These are phyloP conservation scores for Lemur catta DNA, from an alignment of 2,797 vertebrate species.

Conservation along the genomic window DNA sequence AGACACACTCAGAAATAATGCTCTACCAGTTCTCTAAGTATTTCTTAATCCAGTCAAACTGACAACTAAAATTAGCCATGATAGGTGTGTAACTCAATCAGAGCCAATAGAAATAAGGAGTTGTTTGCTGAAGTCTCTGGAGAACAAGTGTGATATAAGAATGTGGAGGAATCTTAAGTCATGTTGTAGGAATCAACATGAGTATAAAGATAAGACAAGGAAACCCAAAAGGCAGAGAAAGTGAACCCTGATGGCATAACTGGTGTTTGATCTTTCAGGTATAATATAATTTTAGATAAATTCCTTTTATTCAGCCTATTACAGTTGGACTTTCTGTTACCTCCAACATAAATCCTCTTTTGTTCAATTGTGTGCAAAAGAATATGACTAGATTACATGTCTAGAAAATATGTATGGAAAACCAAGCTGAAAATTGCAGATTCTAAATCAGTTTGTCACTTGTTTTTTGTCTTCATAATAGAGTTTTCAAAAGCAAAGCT, in stretches of 20 bases:
- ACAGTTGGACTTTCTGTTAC: not conserved
- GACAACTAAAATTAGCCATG: not conserved
- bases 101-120: not conserved
- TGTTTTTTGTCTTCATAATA: not conserved
- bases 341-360: not conserved
- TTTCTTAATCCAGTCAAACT: not conserved
- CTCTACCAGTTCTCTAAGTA: not conserved
- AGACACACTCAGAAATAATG: not conserved
- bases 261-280: not conserved
- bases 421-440: not conserved
- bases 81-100: not conserved
- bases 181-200: not conserved
- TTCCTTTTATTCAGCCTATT: not conserved
- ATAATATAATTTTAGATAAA: not conserved
- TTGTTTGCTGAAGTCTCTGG: not conserved
- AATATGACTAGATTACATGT: not conserved
- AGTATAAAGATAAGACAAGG: not conserved
- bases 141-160: not conserved
- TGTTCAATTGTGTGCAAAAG: not conserved
- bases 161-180: not conserved
- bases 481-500: not conserved
- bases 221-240: not conserved
- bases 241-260: not conserved
- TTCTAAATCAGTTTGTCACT: not conserved
- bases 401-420: not conserved